Conservation (phyloP, 92 coral and sea anemone species). For the Anthopleura xanthogrammica region DNA sequence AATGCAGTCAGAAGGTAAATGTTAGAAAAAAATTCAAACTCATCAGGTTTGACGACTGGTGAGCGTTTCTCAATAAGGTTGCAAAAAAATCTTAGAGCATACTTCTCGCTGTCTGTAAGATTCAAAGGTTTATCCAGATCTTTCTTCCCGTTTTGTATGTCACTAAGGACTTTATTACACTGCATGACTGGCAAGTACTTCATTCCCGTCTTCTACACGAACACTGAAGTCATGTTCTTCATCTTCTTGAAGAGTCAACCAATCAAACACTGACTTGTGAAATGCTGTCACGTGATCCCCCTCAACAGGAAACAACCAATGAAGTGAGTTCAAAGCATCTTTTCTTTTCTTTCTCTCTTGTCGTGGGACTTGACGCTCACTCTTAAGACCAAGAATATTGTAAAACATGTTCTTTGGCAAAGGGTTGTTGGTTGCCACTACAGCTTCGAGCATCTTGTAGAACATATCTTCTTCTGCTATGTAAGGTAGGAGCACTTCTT, state of each 20-base stretch:
- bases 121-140: slow-evolving; percentile 9
- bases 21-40: not conserved
- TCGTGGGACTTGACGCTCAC: not conserved
- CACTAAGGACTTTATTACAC: slow-evolving; percentile 12
- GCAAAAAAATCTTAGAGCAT: slow-evolving; percentile 20
- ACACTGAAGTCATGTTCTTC: slow-evolving; percentile 36
- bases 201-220: slow-evolving; percentile 20
- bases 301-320: slow-evolving; percentile 17
- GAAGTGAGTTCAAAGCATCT: slow-evolving; percentile 15
- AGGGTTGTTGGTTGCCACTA: slow-evolving; percentile 16
- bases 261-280: too few species aligned
- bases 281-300: too few species aligned
- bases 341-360: not conserved
- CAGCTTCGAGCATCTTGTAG: slow-evolving; percentile 36
- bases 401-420: slow-evolving; percentile 26
- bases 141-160: not conserved
- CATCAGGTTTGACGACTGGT: not conserved
- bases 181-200: slow-evolving; percentile 22
- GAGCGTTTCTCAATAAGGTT: not conserved
- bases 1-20: not conserved
- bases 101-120: slow-evolving; percentile 34
- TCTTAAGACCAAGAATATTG: slow-evolving; percentile 29
- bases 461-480: slow-evolving; percentile 11
- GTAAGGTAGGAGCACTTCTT: slow-evolving; percentile 9
- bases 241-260: not conserved